Evolutionary conservation across 2,113 vertebrate species (phyloP).

Genomic region (Stomatorhinus ivindoensis): DNA sequence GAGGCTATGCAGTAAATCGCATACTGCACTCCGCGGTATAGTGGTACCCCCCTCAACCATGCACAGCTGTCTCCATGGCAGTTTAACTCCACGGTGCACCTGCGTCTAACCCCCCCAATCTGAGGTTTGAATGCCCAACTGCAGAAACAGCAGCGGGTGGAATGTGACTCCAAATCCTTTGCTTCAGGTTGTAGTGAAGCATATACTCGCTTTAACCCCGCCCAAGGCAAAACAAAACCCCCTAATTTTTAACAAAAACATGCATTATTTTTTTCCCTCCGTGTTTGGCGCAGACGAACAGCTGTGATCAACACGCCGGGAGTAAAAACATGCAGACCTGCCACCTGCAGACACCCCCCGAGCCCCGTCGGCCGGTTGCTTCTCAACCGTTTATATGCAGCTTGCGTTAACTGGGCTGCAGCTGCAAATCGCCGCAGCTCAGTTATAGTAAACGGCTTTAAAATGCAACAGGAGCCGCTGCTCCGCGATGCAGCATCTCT

Average conservation of each 20-base stretch:
- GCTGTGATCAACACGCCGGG: not conserved
- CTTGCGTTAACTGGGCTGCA: not conserved
- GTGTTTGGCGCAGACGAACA: not conserved
- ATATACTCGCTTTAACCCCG: not conserved
- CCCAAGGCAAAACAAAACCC: not conserved
- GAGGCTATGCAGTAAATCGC: not conserved
- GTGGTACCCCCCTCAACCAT: not conserved
- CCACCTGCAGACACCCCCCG: not conserved
- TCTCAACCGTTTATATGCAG: not conserved
- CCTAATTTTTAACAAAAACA: not conserved
- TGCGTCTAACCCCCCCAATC: not conserved
- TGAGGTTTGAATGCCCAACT: not conserved
- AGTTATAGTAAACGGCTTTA: not conserved
- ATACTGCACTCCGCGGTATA: too few species aligned
- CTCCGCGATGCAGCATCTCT: not conserved
- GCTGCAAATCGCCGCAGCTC: not conserved
- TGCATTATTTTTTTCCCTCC: not conserved
- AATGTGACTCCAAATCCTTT: not conserved
- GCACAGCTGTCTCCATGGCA: not conserved
- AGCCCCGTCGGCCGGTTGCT: not conserved
- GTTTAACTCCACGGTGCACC: slow-evolving; percentile 12
- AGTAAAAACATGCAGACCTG: not conserved
- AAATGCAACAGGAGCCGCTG: not conserved
- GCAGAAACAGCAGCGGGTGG: not conserved
- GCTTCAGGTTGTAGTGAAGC: not conserved